Base-by-base conservation (phyloP, 2,797 vertebrate species). In the Pempheris klunzingeri region DNA sequence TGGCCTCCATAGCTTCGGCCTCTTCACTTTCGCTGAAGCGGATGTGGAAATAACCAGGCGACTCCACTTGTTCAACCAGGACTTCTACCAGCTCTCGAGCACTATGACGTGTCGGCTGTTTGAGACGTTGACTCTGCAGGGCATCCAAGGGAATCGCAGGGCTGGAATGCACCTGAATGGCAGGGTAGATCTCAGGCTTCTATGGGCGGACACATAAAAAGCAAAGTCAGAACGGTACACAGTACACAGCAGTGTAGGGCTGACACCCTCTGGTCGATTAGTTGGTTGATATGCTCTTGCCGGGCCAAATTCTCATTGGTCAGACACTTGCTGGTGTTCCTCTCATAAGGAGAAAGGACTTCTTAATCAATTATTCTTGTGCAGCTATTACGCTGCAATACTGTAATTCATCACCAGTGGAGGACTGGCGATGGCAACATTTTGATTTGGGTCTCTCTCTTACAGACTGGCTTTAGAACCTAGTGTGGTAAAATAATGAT, bases 21-120 rank as follows among this genome's bases (percentile, higher is more conserved):
- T 96, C 92, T 13, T 95, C 92, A 5, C 63, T 90, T 71, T 93
- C 90, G 32, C 89, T 93, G 86, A 97, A 91, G 12, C 94, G 95
- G 73, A 99, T 38, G 84, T 97, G 97, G 93, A 99, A 99, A 54
- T 95, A 92, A 81, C 94, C 95, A 0, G 98, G 98, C 5, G 97
- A 96, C 71, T 94, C 72, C 6, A 96, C 30, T 0, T 92, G 91
- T 58, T 96, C 97, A 84, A 99, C 96, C 69, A 94, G 81, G 57
- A 97, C 96, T 8, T 94, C 93, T 12, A 95, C 84, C 17, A 98
- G 86, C 62, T 94, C 94, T 54, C 91, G 90, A 54, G 84, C 91
- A 18, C 74, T 68, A 47, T 90, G 85, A 0, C 55, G 90, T 0
- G 93, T 94, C 0, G 97, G 94, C 13, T 91, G 84, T 84, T 85